Percentiles rank a stretch among this genome's conserved stretches.
Conservation (phyloP, 2,113 vertebrate genomes). For the Dicaeum eximium region DNA sequence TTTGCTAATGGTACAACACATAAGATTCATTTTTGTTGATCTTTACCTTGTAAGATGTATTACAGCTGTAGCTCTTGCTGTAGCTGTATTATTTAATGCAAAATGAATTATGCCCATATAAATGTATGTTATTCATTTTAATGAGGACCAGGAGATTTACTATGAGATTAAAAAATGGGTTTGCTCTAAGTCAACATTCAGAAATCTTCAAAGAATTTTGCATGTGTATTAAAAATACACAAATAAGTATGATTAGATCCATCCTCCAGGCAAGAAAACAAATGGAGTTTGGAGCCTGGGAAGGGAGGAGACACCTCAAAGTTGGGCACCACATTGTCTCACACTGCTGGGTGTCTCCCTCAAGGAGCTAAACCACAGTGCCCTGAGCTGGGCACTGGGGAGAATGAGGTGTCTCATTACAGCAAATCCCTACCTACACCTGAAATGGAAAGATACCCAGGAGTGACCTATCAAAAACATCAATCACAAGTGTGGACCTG, state of each 20-base stretch:
- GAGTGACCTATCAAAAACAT: neutral
- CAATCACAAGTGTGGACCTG: neutral
- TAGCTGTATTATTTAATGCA: neutral
- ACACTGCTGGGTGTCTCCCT: neutral
- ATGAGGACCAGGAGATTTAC: neutral
- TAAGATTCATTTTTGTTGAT: conserved; percentile 2
- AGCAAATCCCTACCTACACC: neutral
- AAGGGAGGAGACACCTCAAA: neutral
- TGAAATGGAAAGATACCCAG: neutral
- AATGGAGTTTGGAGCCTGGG: neutral
- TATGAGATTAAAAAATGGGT: neutral
- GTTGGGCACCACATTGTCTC: neutral
- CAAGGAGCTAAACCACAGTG: neutral
- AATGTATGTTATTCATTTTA: neutral
- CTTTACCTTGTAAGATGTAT: conserved; percentile 23
- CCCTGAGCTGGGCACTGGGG: no score
- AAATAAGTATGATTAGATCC: neutral
- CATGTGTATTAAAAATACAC: neutral
- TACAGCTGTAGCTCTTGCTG: conserved; percentile 3
- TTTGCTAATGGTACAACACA: neutral
- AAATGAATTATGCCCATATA: neutral
- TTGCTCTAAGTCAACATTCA: neutral
- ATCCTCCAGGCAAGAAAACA: neutral
- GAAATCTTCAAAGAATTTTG: neutral
- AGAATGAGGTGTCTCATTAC: neutral